These are phyloP conservation scores for Caprella mutica DNA, from an alignment of 2,888 invertebrate genomes.

Conservation along the genomic window DNA sequence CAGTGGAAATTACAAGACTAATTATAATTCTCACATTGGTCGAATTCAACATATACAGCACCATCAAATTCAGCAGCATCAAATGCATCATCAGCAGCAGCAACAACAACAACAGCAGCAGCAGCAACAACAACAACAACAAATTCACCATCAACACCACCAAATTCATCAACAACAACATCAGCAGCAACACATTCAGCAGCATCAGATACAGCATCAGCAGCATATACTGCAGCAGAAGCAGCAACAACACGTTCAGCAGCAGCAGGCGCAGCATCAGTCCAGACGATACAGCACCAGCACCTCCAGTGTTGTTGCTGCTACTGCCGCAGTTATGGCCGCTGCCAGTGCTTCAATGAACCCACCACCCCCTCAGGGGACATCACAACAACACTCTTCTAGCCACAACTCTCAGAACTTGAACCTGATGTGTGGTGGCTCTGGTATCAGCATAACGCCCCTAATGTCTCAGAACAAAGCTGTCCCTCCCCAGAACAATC, in stretches of 20 bases:
- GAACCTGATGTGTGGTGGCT: constrained; percentile 22
- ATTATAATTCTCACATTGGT: constrained; percentile 23
- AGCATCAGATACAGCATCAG: constrained; percentile 22
- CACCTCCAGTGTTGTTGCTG: constrained; percentile 13
- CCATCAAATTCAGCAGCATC: constrained; percentile 8
- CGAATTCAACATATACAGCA: constrained; percentile 24
- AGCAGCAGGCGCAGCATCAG: constrained; percentile 7
- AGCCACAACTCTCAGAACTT: constrained; percentile 11
- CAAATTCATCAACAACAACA: constrained; percentile 25
- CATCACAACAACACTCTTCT: not conserved
- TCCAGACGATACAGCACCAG: not conserved
- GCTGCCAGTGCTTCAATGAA: constrained; percentile 18
- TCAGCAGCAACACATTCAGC: constrained; percentile 24
- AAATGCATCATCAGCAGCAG: constrained; percentile 12
- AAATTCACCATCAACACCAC: constrained; percentile 22
- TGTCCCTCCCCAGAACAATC: constrained; percentile 5
- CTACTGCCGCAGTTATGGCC: constrained; percentile 16
- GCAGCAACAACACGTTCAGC: no score
- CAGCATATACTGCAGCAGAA: constrained; percentile 8
- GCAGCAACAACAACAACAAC: constrained; percentile 26
- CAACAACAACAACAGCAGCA: constrained; percentile 23
- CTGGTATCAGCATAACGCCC: constrained; percentile 33
- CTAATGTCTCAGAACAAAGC: constrained; percentile 17
- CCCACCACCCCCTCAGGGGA: constrained; percentile 9
- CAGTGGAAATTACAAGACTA: constrained; percentile 30